phyloP scores from a whole-genome alignment of 2,797 vertebrate species.

The Novumbra hubbsi region DNA sequence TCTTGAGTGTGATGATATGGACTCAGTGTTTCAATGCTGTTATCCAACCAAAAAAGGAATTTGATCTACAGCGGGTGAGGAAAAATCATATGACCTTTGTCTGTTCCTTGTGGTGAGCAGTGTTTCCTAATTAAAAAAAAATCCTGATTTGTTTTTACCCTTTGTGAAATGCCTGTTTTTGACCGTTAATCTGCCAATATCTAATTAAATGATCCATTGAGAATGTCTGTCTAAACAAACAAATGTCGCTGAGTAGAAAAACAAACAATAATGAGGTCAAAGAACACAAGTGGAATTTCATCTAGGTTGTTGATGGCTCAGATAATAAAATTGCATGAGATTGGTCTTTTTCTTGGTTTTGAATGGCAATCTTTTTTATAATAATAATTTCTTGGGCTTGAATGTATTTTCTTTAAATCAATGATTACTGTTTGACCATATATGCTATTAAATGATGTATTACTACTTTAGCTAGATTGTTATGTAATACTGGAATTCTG shows the following conservation, averaged over 20 bases:
- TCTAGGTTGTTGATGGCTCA: neutral
- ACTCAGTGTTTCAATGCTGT: constrained; percentile 18
- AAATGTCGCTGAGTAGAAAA: neutral
- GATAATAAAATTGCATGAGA: neutral
- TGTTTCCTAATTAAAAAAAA: neutral
- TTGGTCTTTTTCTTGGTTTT: neutral
- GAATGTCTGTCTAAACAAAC: neutral
- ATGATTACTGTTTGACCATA: neutral
- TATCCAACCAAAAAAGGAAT: constrained; percentile 39
- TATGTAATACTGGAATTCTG: neutral
- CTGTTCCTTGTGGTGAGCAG: neutral
- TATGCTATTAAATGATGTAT: neutral
- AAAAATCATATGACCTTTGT: constrained; percentile 4
- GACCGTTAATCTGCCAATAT: neutral
- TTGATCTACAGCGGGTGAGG: constrained; percentile 47
- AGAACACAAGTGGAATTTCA: constrained; percentile 20
- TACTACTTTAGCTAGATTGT: neutral
- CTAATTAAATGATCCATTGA: neutral
- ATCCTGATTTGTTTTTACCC: neutral
- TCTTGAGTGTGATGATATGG: constrained; percentile 26
- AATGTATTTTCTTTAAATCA: neutral
- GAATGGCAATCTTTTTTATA: neutral
- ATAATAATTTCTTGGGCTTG: too few relatives aligned
- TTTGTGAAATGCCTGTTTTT: neutral
- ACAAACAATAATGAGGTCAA: neutral